phyloP scores from a whole-genome alignment of 2,113 vertebrate genomes.

The Cavia porcellus region DNA sequence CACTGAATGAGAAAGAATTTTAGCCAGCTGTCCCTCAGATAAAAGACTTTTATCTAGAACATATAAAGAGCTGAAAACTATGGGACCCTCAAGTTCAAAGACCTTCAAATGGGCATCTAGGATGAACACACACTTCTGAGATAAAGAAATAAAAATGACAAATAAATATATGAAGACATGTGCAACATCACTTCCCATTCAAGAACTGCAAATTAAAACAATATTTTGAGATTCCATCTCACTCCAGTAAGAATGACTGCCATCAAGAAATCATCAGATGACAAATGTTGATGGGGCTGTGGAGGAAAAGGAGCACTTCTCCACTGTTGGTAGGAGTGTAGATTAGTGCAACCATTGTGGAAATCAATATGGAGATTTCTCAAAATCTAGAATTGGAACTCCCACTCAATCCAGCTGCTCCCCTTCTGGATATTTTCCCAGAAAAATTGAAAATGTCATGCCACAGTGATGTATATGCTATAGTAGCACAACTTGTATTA shows the following conservation, averaged over 20 bases:
- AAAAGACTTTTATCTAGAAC: not conserved
- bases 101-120: not conserved
- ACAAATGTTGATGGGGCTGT: not conserved
- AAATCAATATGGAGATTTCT: too few relatives aligned
- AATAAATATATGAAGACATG: not conserved
- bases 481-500: too few relatives aligned
- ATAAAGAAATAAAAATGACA: not conserved
- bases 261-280: not conserved
- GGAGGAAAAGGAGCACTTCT: too few relatives aligned
- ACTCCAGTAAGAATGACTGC: not conserved
- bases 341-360: too few relatives aligned
- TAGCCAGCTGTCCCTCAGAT: not conserved
- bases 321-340: too few relatives aligned
- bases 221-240: not conserved
- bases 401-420: too few relatives aligned
- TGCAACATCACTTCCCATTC: not conserved
- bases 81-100: not conserved
- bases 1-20: not conserved
- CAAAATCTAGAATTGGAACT: too few relatives aligned
- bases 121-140: not conserved
- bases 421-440: too few relatives aligned
- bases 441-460: too few relatives aligned
- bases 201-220: not conserved
- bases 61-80: not conserved
- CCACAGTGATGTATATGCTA: too few relatives aligned